Base-by-base conservation (phyloP, 2,888 invertebrate species). In the Scaptomyza polygonia region DNA sequence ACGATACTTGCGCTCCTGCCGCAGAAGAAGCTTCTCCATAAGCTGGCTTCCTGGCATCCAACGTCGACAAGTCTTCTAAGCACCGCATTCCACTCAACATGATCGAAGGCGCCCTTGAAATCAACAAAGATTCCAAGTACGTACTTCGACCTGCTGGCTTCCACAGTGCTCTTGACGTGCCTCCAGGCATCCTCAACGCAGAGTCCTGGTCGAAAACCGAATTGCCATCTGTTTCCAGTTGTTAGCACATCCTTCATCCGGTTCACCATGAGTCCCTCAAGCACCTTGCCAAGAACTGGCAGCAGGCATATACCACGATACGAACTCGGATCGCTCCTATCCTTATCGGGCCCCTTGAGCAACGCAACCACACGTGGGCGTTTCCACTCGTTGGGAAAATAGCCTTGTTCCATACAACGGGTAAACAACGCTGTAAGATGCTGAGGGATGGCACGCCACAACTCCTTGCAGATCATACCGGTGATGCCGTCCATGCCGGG, bases 271-370 rank as follows among this genome's bases (percentile, higher is more conserved):
- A 69, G 36, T 3, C 55, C 55, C 42, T 61, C 56, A 0, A 67
- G 56, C 43, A 67, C 63, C 21, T 66, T 69, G 27, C 61, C 66
- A 40, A 66, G 57, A 0, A 69, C 69, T 27, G 54, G 63, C 39
- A 59, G 30, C 36, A 63, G 39, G 27, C 67, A 71, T 8, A 55
- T 59, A 11, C 58, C 66, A 0, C 62, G 65, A 44, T 66, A 56
- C 2, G 56, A 70, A 3, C 43, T 36, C 18, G 63, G 58, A 57
- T 56, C 58, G 5, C 43, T 34, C 48, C 49, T 57, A 9, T 45
- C 48, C 42, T 61, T 59, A 21, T 59, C 47, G 39, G 51, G 52
- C 12, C 59, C 45, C 29, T 59, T 53, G 44, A 45, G 36, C 14
- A 36, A 7, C 36, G 36, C 36, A 36, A 34, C n/a, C 2, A 34